Percentiles rank a stretch among this genome's conserved stretches.
Evolutionary conservation across 2,888 invertebrate genomes (phyloP).

Genomic region (Adelognathus sp.): DNA sequence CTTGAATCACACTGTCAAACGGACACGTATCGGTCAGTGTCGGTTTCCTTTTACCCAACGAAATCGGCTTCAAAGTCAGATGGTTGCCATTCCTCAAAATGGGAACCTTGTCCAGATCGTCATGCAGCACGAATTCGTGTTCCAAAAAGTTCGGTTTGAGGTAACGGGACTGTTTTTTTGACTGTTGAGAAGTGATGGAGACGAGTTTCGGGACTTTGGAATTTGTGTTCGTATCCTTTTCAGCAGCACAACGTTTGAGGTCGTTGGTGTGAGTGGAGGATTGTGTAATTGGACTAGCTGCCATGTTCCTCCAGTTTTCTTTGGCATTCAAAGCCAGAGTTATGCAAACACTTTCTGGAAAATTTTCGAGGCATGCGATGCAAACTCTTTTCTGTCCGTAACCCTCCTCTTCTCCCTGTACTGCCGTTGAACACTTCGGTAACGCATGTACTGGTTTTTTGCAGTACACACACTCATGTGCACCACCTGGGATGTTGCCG

Average conservation of each 20-base stretch:
- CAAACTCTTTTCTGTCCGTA: constrained; percentile 45
- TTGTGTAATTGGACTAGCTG: not conserved
- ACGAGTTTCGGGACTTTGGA: not conserved
- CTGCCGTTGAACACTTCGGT: constrained; percentile 21
- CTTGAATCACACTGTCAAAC: not conserved
- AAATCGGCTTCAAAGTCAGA: not conserved
- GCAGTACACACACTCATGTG: constrained; percentile 44
- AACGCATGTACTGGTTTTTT: constrained; percentile 41
- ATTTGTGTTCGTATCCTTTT: not conserved
- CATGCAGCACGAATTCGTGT: not conserved
- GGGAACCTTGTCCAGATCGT: not conserved
- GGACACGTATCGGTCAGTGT: not conserved
- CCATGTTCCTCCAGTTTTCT: not conserved
- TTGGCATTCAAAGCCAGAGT: not conserved
- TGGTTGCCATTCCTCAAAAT: not conserved
- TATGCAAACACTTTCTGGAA: not conserved
- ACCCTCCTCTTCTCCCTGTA: constrained; percentile 43
- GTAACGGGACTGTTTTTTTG: not conserved
- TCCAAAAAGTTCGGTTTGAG: not conserved
- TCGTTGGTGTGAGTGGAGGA: not conserved
- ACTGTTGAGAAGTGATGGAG: not conserved
- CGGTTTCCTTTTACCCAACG: not conserved
- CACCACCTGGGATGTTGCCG: constrained; percentile 25
- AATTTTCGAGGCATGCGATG: not conserved
- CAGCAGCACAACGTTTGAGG: not conserved